phyloP scores from a whole-genome alignment of 2,888 invertebrate species.

The Priocnemis perturbator region DNA sequence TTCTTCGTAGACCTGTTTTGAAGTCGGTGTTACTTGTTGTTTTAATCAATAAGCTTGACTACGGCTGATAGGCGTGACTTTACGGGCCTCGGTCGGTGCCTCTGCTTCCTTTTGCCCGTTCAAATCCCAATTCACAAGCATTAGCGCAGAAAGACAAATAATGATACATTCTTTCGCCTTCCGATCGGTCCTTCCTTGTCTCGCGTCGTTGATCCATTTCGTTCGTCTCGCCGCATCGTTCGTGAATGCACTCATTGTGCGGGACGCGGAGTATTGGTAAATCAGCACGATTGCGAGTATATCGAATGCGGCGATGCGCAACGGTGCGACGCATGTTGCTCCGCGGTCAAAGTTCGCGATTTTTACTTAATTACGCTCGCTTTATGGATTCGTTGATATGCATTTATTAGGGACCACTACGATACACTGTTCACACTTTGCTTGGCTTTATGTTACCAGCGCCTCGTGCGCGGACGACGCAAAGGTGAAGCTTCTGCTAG shows the following conservation, averaged over 20 bases:
- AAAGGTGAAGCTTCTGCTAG: no score
- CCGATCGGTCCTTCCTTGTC: not conserved
- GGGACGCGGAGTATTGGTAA: not conserved
- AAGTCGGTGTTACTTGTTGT: no score
- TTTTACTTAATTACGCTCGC: constrained; percentile 51
- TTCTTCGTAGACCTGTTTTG: no score
- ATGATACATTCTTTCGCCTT: no score
- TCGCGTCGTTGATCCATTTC: not conserved
- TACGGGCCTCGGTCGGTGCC: no score
- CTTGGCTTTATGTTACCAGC: no score
- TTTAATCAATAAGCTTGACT: no score
- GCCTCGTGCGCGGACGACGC: no score
- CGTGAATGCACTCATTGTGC: constrained; percentile 7
- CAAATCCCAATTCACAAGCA: no score
- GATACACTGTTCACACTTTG: not conserved
- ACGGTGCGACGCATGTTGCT: constrained; percentile 25
- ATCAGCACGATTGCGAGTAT: constrained; percentile 6
- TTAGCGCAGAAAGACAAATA: no score
- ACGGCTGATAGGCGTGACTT: no score
- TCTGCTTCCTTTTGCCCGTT: no score
- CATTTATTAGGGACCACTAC: not conserved
- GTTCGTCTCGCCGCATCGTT: not conserved
- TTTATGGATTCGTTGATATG: constrained; percentile 8
- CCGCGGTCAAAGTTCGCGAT: constrained; percentile 55
- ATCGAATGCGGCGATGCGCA: not conserved